A percentile compares a stretch with the other conserved stretches of the same genome.
Evolutionary conservation across 2,797 vertebrate genomes (phyloP).

Genomic region (Spondyliosoma cantharus): DNA sequence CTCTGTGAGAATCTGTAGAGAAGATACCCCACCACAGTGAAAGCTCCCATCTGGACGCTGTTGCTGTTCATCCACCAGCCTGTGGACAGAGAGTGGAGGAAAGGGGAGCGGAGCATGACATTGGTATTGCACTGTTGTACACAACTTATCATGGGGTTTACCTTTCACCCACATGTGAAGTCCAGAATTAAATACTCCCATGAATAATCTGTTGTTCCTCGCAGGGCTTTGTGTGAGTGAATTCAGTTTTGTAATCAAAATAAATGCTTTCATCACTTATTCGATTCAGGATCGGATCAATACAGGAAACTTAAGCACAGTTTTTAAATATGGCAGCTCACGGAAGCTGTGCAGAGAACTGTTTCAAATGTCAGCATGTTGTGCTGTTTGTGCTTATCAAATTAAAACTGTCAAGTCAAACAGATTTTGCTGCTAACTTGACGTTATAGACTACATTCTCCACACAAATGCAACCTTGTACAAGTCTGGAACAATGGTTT

Average conservation of each 20-base stretch:
- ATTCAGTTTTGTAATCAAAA: background rate
- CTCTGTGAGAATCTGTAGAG: constrained; percentile 83
- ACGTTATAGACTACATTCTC: no score
- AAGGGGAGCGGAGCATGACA: constrained; percentile 5
- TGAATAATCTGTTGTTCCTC: constrained; percentile 10
- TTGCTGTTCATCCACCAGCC: constrained; percentile 69
- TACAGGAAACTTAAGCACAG: background rate
- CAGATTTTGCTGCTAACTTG: no score
- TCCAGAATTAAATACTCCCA: constrained; percentile 3
- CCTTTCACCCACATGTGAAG: constrained; percentile 51
- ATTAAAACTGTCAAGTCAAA: no score
- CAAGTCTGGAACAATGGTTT: no score
- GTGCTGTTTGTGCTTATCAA: background rate
- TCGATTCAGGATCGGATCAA: background rate
- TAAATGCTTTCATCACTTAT: background rate
- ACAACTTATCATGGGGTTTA: constrained; percentile 37
- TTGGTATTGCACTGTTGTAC: constrained; percentile 13
- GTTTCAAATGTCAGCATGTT: background rate
- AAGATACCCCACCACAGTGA: constrained; percentile 76
- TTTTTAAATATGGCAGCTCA: background rate
- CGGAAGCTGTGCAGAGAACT: background rate
- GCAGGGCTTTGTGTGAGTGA: background rate
- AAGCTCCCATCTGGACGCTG: constrained; percentile 72
- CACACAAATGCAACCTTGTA: no score
- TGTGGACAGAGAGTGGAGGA: constrained; percentile 40